Conservation (phyloP, 2,888 invertebrate genomes). For the Chelonus formosanus region DNA sequence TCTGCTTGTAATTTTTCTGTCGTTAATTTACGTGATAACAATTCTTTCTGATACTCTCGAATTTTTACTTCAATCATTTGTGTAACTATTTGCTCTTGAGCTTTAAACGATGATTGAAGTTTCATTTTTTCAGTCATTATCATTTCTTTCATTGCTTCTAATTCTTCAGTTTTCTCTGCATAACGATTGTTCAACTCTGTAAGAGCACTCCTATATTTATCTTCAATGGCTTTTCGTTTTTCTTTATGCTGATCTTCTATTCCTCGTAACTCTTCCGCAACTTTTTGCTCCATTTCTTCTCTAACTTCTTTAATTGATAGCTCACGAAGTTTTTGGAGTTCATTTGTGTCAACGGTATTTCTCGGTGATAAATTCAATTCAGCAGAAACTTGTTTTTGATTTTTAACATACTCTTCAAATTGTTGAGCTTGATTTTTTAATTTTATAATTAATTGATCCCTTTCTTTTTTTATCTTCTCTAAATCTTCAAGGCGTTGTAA, state of each 20-base stretch:
- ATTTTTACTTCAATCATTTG: constrained; percentile 65
- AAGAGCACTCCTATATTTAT: constrained; percentile 66
- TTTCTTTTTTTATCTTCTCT: constrained; percentile 66
- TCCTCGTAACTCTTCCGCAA: constrained; percentile 71
- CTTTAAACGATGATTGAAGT: constrained; percentile 68
- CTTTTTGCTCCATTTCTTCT: constrained; percentile 75
- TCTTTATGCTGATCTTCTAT: constrained; percentile 69
- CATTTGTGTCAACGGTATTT: constrained; percentile 48
- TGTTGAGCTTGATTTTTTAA: constrained; percentile 72
- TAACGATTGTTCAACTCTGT: constrained; percentile 67
- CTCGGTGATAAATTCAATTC: constrained; percentile 55
- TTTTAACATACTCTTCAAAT: constrained; percentile 72
- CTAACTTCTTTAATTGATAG: constrained; percentile 71
- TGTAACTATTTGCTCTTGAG: constrained; percentile 68
- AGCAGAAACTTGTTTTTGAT: constrained; percentile 64
- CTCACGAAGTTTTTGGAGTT: constrained; percentile 66
- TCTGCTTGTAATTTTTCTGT: constrained; percentile 67
- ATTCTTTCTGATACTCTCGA: constrained; percentile 49
- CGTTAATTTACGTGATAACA: constrained; percentile 49
- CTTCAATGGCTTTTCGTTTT: constrained; percentile 67
- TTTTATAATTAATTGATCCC: constrained; percentile 71
- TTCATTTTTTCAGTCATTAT: constrained; percentile 68
- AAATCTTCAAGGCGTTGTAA: constrained; percentile 50
- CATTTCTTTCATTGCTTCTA: constrained; percentile 68
- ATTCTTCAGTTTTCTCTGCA: constrained; percentile 68